Evolutionary conservation across 2,113 vertebrate genomes (phyloP), one percentile per base, ranked within the genome.

Genomic region (Hippocampus comes): DNA sequence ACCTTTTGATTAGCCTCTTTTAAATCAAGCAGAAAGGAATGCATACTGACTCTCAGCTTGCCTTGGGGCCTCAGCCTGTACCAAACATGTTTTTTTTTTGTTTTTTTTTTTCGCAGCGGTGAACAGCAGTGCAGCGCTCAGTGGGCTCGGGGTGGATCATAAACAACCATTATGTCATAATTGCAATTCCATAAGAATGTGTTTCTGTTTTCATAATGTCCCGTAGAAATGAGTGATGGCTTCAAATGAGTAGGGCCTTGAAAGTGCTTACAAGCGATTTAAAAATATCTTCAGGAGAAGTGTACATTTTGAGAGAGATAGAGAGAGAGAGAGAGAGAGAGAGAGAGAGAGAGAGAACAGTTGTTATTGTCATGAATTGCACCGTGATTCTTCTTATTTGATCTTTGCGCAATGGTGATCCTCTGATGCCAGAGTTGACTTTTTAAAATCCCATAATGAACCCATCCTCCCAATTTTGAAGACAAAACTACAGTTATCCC

Each of bases 11-110:
- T 59, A 60, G 55, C 59, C 78, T 80, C 79, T 88, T 89, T 87
- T 83, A 89, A 89, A 88, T 87, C 82, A 78, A 76, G 89, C 87
- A 89, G 87, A 91, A 90, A 87, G 90, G 88, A 89, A 92, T 91
- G 89, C 82, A 85, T 77, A 72, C 78, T 76, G 78, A 79, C 79
- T 84, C 76, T 78, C 67, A 38, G 71, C 64, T 79, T 5, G 63
- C 82, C 88, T 82, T 81, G 69, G 78, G 89, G 85, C 88, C 75
- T 80, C 75, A 38, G 73, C 82, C 80, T 82, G 87, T 75, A 80
- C 87, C 80, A 75, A 89, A 84, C 85, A 87, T 84, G 83, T 84
- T 87, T 86, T 84, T 46, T 14, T 9, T 43, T 84, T 46, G 3
- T 9, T 43, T 46, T 46, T 46, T 15, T 46, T 12, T 14, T 86